Conservation (phyloP, 2,797 vertebrate species). For the Hydrocynus forskahlii region DNA sequence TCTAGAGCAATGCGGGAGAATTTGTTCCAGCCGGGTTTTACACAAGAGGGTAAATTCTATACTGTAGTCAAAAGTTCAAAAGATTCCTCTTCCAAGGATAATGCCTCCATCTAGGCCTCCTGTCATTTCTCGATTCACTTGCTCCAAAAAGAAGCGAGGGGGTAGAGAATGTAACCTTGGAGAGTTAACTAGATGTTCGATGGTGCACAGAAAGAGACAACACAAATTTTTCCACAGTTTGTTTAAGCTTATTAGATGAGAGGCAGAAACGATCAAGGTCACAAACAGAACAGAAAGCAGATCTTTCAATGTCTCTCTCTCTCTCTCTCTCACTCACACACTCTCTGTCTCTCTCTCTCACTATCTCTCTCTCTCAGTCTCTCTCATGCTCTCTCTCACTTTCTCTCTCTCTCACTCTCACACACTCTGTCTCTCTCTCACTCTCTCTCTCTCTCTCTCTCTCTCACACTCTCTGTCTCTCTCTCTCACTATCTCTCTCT, state of each 20-base stretch:
- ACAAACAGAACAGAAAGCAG: constrained; percentile 67
- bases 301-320: constrained; percentile 52
- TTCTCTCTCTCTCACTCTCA: background rate
- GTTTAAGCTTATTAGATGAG: constrained; percentile 73
- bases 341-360: background rate
- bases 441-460: background rate
- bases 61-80: constrained; percentile 69
- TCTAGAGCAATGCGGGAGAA: constrained; percentile 68
- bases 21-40: constrained; percentile 67
- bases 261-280: constrained; percentile 70
- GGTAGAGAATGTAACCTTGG: constrained; percentile 58
- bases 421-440: background rate
- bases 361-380: too few relatives aligned
- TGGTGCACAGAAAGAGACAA: constrained; percentile 55
- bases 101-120: constrained; percentile 46
- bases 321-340: too few relatives aligned
- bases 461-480: too few relatives aligned
- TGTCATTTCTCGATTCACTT: constrained; percentile 17
- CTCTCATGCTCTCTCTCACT: constrained; percentile 53
- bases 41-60: constrained; percentile 63
- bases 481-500: constrained; percentile 46
- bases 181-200: constrained; percentile 67
- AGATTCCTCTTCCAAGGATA: constrained; percentile 59
- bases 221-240: constrained; percentile 64
- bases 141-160: constrained; percentile 49